Evolutionary conservation across 2,888 invertebrate species (phyloP), one percentile per base, ranked within the genome.

Genomic region (Aphidoletes aphidimyza): DNA sequence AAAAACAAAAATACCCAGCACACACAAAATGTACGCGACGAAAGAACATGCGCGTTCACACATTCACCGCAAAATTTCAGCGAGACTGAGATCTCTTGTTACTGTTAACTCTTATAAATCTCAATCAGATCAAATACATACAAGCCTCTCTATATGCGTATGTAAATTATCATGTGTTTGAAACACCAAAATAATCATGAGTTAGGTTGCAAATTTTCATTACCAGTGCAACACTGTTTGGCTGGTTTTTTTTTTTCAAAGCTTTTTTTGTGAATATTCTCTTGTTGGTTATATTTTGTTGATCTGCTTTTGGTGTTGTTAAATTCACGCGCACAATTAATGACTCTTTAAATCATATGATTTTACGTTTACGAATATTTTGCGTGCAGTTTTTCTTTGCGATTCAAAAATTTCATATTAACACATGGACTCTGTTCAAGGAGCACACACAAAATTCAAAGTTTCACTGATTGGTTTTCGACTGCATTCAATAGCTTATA

Each of bases 101-200:
- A 30, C 69, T 69, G 3, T 69, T 69, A 69, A 30, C 69, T 30
- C 69, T 69, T 69, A 30, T 69, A 69, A 69, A 69, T 69, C 69
- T 30, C 17, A 34, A 69, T 69, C 34, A 69, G 30, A 69, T 69
- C 69, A 69, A 14, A 69, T 30, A 30, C 34, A 69, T 22, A 54
- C 54, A 54, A 22, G 54, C n/a, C 22, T 22, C n/a, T 69, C 30
- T 3, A 26, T 30, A 17, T 69, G 30, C 42, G 14, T 26, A 54
- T 69, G 69, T 30, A 69, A 69, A 69, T 34, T 3, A 69, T 69
- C 30, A 69, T 69, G 69, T 69, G 30, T 69, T 69, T 69, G 69
- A 54, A 54, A n/a, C 17, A 54, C 3, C 54, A 54, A 54, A 54
- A 54, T 26, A 54, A 54, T 8, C n/a, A 14, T 26, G 22, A 22